Percentiles rank a stretch among this genome's conserved stretches.
Evolutionary conservation across 2,888 invertebrate genomes (phyloP).

Genomic region (Patella pellucida): DNA sequence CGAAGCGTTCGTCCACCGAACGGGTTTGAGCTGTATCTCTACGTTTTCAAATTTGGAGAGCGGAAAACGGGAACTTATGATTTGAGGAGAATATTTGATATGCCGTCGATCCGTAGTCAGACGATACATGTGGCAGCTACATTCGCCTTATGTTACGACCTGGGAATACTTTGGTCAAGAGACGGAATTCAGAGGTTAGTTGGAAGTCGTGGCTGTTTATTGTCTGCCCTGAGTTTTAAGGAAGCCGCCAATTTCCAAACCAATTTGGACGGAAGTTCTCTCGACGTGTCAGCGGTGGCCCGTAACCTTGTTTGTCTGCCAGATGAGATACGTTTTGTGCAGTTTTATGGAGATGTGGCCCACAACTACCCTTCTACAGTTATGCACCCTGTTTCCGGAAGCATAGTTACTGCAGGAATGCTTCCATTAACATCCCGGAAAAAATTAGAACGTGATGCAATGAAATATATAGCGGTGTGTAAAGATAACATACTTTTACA

Average conservation of each 20-base stretch:
- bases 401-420: slow-evolving; percentile 3
- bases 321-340: slow-evolving; percentile 1
- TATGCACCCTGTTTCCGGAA: not conserved
- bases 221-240: not conserved
- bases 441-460: not conserved
- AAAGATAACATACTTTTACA: not conserved
- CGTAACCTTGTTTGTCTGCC: not conserved
- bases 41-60: slow-evolving; percentile 2
- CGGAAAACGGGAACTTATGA: not conserved
- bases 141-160: not conserved
- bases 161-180: not conserved
- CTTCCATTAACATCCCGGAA: not conserved
- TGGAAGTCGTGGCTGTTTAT: not conserved
- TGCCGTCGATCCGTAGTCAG: not conserved
- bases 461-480: not conserved
- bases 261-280: not conserved
- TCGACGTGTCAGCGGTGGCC: not conserved
- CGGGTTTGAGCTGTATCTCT: not conserved
- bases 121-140: not conserved
- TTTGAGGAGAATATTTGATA: not conserved
- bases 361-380: not conserved
- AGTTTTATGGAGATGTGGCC: not conserved
- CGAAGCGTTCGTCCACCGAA: not conserved
- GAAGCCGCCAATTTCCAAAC: not conserved
- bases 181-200: not conserved